Evolutionary conservation across 1,140 invertebrate genomes (phyloP), one percentile per base, ranked within the genome.

Genomic region (Cecropterus lyciades): DNA sequence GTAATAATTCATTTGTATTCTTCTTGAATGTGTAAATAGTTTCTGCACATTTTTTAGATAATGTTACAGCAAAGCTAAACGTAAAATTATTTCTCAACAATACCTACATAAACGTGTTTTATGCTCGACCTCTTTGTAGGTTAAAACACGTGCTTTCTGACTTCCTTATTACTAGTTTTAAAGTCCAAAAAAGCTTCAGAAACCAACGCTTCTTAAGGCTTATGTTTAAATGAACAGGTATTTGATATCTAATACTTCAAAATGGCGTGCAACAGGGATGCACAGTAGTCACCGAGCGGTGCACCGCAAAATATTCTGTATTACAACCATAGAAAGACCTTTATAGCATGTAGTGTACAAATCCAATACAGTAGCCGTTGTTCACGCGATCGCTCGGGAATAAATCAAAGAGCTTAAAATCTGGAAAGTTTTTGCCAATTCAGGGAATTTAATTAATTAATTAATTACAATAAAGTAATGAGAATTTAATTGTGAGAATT

Each of bases 161-260:
- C 30, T 33, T 9, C 30, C 30, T 33, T 10, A 33, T 7, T 9
- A 9, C 1, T 33, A 1, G 30, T 33, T 1, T 8, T n/a, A 33
- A 33, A 33, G 1, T 8, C 6, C 9, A 33, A 33, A 3, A 8
- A 33, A 33, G 9, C 30, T 24, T 33, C 30, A 8, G 13, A 48
- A 60, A 6, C 13, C 11, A 33, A 5, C 20, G n/a, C n/a, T n/a
- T 10, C 9, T 30, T 48, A 13, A 33, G 43, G 43, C 14, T 48
- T 60, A 60, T 40, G 16, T 48, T 40, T 14, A 20, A 62, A 48
- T n/a, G 45, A 62, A 62, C 57, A 49, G 45, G 57, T 62, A 62
- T 62, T 62, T 62, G 57, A 62, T 62, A 62, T 62, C 57, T 62
- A 62, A 62, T 62, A 62, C 57, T 37, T 62, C 57, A 62, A 62